A percentile compares a stretch with the other conserved stretches of the same genome.
phyloP scores from a whole-genome alignment of 2,888 invertebrate species.

The Eubasilissa splendida region DNA sequence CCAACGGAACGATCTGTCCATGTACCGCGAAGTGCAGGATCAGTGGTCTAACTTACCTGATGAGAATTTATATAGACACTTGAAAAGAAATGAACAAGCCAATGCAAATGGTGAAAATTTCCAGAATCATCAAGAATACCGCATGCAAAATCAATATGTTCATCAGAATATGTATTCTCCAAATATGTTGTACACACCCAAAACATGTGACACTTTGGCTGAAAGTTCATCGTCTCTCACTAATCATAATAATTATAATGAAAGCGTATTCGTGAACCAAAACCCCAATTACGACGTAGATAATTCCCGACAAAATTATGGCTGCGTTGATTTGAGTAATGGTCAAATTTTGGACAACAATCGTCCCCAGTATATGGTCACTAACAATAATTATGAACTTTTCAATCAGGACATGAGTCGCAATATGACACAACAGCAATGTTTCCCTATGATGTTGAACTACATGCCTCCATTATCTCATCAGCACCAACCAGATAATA shows the following conservation, averaged over 20 bases:
- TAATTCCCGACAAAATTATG: slow-evolving; percentile 56
- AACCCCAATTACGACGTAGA: slow-evolving; percentile 39
- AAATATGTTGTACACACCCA: slow-evolving; percentile 31
- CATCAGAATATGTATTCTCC: slow-evolving; percentile 43
- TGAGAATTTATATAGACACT: slow-evolving; percentile 42
- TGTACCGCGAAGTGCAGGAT: slow-evolving; percentile 68
- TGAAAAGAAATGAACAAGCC: slow-evolving; percentile 29
- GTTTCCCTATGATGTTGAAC: slow-evolving; percentile 45
- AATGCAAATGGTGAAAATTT: slow-evolving; percentile 35
- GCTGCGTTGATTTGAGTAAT: slow-evolving; percentile 69
- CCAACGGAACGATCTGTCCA: slow-evolving; percentile 71
- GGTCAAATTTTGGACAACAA: slow-evolving; percentile 70
- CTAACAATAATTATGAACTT: slow-evolving; percentile 70
- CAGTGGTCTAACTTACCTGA: slow-evolving; percentile 63
- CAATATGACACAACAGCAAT: slow-evolving; percentile 45
- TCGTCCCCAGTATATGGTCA: slow-evolving; percentile 67
- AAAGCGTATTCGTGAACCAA: slow-evolving; percentile 39
- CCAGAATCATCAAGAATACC: slow-evolving; percentile 45
- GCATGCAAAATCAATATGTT: slow-evolving; percentile 39
- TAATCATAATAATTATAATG: slow-evolving; percentile 27
- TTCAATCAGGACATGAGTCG: slow-evolving; percentile 62
- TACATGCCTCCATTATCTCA: slow-evolving; percentile 21
- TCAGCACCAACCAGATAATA: slow-evolving; percentile 36
- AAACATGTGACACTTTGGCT: slow-evolving; percentile 28
- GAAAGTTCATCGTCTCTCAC: slow-evolving; percentile 17